Percentiles rank a stretch among this genome's conserved stretches.
phyloP scores from a whole-genome alignment of 2,888 invertebrate species.

The Lathronympha strigana region DNA sequence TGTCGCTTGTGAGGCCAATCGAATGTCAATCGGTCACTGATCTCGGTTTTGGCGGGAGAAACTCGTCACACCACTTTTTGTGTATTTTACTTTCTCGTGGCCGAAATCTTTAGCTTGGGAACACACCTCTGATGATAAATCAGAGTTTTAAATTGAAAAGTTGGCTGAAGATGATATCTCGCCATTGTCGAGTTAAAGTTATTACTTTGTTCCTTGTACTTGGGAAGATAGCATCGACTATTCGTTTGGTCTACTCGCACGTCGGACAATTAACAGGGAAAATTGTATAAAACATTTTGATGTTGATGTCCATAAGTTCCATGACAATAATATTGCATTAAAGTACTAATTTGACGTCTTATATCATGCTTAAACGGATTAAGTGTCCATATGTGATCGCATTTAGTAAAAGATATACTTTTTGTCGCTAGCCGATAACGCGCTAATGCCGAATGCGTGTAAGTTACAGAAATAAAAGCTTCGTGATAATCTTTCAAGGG shows the following conservation, averaged over 20 bases:
- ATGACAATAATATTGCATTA: too few relatives aligned
- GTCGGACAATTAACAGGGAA: not conserved
- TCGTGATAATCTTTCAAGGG: too few relatives aligned
- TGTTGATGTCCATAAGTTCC: too few relatives aligned
- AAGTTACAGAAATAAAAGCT: too few relatives aligned
- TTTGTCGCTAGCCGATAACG: too few relatives aligned
- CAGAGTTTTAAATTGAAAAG: constrained; percentile 47
- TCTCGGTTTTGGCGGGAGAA: constrained; percentile 81
- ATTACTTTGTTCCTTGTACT: constrained; percentile 28
- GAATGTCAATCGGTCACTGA: constrained; percentile 81
- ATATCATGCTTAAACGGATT: too few relatives aligned
- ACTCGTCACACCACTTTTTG: constrained; percentile 75
- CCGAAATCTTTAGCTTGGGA: constrained; percentile 39
- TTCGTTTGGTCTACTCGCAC: constrained; percentile 1
- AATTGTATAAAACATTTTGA: not conserved
- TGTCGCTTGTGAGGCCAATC: constrained; percentile 54
- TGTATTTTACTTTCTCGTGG: constrained; percentile 80
- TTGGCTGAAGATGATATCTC: constrained; percentile 45
- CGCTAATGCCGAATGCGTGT: too few relatives aligned
- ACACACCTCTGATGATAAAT: constrained; percentile 48
- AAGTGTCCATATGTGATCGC: too few relatives aligned
- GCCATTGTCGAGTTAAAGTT: constrained; percentile 35
- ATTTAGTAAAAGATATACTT: too few relatives aligned
- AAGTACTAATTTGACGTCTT: too few relatives aligned
- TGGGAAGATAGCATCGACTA: constrained; percentile 17